Evolutionary conservation across 2,113 vertebrate species (phyloP).

Genomic region (Antechinus stuartii): DNA sequence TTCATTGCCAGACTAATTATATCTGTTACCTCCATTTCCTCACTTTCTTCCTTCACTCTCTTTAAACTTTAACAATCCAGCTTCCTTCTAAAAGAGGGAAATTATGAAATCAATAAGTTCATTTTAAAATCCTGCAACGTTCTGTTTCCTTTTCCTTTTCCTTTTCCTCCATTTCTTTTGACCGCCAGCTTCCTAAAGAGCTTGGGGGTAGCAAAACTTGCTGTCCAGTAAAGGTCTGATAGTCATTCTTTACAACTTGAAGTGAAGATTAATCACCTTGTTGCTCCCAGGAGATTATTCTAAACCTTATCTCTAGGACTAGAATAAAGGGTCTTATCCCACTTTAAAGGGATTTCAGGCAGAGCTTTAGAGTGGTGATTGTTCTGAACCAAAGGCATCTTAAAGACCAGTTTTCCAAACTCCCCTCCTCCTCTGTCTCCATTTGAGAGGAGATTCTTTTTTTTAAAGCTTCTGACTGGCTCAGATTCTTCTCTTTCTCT

Average conservation of each 20-base stretch:
- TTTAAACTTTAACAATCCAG: not conserved
- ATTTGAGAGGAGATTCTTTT: not conserved
- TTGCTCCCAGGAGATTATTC: not conserved
- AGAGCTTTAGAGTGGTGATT: not conserved
- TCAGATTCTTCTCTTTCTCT: not conserved
- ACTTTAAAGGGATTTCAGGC: not conserved
- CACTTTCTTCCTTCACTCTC: not conserved
- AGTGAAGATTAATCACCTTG: not conserved
- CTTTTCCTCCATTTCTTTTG: not conserved
- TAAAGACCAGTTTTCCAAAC: not conserved
- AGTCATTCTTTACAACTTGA: not conserved
- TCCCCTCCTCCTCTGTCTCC: not conserved
- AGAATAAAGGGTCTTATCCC: not conserved
- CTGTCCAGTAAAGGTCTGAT: not conserved
- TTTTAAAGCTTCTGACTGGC: not conserved
- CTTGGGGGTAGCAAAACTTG: not conserved
- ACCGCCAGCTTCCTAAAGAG: not conserved
- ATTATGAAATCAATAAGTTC: not conserved
- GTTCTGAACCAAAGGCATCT: not conserved
- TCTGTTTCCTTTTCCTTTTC: not conserved
- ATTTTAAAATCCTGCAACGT: not conserved
- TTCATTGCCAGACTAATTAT: not conserved
- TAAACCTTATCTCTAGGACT: not conserved
- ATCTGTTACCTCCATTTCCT: not conserved
- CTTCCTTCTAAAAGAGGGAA: not conserved